Conservation (phyloP, 1,140 invertebrate species). For the Chironomus striatipennis region DNA sequence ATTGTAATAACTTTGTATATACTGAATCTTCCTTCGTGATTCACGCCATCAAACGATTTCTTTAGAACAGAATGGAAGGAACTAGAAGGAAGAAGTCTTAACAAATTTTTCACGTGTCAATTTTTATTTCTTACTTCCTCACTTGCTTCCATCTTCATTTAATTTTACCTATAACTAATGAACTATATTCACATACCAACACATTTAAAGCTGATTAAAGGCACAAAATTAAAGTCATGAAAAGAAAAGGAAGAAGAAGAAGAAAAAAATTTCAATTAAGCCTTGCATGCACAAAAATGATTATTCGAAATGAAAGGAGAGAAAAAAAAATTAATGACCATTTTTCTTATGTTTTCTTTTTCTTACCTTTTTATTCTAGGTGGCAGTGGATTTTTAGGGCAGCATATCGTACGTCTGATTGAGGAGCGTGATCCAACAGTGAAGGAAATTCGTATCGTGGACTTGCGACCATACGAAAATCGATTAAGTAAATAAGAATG, state of each 20-base stretch:
- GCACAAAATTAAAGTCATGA: constrained; percentile 7
- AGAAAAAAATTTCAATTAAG: constrained; percentile 20
- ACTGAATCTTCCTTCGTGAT: background rate
- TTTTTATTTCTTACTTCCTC: background rate
- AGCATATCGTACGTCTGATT: constrained; percentile 52
- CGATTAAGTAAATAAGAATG: constrained; percentile 41
- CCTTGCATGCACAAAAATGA: constrained; percentile 19
- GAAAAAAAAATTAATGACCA: constrained; percentile 21
- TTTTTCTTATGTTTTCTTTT: no score
- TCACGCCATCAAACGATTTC: constrained; percentile 1
- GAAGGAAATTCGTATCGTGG: constrained; percentile 51
- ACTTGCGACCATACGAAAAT: constrained; percentile 48
- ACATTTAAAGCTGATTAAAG: background rate
- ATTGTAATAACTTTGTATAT: no score
- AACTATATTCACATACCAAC: background rate
- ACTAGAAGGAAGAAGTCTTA: background rate
- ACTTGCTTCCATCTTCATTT: no score
- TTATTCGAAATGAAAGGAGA: background rate
- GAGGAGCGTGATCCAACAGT: constrained; percentile 40
- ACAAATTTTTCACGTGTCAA: constrained; percentile 2
- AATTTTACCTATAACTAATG: background rate
- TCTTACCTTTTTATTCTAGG: constrained; percentile 40
- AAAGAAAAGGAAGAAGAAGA: background rate
- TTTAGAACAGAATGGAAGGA: background rate
- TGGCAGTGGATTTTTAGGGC: constrained; percentile 56